Evolutionary conservation across 2,797 vertebrate genomes (phyloP).

Genomic region (Cuculus canorus): DNA sequence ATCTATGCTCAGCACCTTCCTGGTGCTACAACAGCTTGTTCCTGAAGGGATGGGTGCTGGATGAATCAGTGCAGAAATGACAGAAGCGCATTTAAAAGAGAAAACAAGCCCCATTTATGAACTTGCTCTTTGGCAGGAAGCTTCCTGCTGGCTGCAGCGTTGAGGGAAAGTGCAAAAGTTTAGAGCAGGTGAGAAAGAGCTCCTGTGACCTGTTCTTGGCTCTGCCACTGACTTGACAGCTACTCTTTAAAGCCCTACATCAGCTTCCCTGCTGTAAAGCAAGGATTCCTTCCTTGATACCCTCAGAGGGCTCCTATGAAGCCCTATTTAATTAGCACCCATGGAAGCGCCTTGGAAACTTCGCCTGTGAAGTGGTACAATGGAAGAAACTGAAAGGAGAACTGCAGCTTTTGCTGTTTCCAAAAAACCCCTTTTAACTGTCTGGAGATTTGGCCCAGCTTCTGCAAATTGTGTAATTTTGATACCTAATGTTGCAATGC

Average conservation of each 20-base stretch:
- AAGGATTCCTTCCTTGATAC: not conserved
- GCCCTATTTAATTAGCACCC: not conserved
- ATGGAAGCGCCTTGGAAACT: not conserved
- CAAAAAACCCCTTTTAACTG: not conserved
- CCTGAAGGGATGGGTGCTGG: not conserved
- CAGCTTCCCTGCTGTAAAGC: not conserved
- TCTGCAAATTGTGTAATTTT: not conserved
- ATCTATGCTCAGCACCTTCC: not conserved
- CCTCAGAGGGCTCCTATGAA: not conserved
- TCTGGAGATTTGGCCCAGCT: not conserved
- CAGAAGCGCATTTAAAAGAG: not conserved
- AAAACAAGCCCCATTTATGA: not conserved
- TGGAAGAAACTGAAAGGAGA: not conserved
- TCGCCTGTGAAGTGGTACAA: not conserved
- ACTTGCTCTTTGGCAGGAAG: not conserved
- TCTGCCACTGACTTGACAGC: not conserved
- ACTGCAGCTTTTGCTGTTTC: not conserved
- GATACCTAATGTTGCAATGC: fast-evolving
- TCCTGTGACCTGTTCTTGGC: not conserved
- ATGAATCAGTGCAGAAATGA: not conserved
- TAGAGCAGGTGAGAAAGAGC: not conserved
- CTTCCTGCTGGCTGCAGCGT: not conserved
- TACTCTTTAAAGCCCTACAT: not conserved
- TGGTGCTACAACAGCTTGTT: not conserved
- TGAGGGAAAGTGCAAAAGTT: not conserved